Base-by-base conservation (phyloP, 2,797 vertebrate genomes). In the Triplophysa yarkandensis region DNA sequence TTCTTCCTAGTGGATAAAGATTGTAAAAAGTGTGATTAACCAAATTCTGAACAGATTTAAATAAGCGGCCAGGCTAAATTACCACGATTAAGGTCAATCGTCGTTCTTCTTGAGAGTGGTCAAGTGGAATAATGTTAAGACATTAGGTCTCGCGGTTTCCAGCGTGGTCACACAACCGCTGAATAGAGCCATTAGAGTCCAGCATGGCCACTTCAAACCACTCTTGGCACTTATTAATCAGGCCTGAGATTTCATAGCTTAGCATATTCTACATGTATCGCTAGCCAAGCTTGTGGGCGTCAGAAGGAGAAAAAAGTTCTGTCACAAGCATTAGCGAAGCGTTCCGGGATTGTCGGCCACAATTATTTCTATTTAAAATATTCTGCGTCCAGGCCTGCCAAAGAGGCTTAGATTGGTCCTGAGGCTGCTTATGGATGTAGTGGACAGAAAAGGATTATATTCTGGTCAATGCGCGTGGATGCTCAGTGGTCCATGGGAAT, bases 71-170 rank as follows among this genome's bases (percentile, higher is more conserved):
- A 74, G 55, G 84, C 63, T 76, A 83, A 90, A 91, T 91, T 88
- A 90, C 81, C 76, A 77, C 87, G 89, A 91, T 89, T 91, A 90
- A 85, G 89, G 88, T 90, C 91, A 90, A n/a, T 83, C 61, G 78
- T 77, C 54, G 36, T 88, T 83, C 81, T 74, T 64, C 78, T 83
- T 66, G 21, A 74, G 57, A 55, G 81, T 83, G 86, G 86, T 91
- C 88, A 89, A 79, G 81, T 85, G 84, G 21, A 68, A 88, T 89
- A 85, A 90, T 86, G 77, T 90, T 86, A 88, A 73, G 70, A 71
- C 54, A 77, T 74, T 74, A 77, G 78, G 75, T 72, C 69, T 48
- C 79, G 48, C 55, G 32, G 44, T 69, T 70, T 79, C 34, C 62
- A 81, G 65, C 70, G 54, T 79, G 60, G 76, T 74, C 61, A 69